phyloP scores from a whole-genome alignment of 2,113 vertebrate species.

The Smithornis capensis region DNA sequence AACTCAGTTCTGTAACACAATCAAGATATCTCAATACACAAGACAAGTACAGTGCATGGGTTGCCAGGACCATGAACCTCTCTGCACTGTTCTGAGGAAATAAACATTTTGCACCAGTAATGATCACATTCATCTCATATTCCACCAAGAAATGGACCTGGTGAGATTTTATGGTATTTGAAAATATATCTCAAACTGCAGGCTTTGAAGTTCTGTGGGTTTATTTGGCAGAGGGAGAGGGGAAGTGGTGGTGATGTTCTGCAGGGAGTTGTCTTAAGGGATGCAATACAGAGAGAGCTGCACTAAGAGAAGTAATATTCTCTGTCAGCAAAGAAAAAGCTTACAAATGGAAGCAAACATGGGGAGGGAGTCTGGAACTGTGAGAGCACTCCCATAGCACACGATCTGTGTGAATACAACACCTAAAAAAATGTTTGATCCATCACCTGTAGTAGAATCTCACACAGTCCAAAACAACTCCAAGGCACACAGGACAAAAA shows the following conservation, averaged over 20 bases:
- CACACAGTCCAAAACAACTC: neutral
- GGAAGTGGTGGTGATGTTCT: neutral
- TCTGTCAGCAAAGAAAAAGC: neutral
- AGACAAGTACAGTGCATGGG: neutral
- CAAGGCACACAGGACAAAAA: neutral
- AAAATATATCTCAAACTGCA: neutral
- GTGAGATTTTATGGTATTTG: neutral
- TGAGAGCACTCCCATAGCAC: neutral
- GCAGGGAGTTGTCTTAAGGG: neutral
- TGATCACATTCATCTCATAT: too few species aligned
- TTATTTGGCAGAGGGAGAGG: neutral
- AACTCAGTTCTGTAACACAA: neutral
- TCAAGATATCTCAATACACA: neutral
- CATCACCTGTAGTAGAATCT: neutral
- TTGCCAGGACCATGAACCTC: rapidly evolving
- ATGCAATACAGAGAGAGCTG: neutral
- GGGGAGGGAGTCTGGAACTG: neutral
- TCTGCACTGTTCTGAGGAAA: neutral
- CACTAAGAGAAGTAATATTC: neutral
- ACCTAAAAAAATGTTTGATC: neutral
- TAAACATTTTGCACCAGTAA: neutral
- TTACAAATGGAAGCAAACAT: neutral
- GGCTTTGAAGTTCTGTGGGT: neutral
- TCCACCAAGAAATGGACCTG: too few species aligned
- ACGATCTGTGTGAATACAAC: neutral